Evolutionary conservation across 2,113 vertebrate genomes (phyloP).

Genomic region (Chaetorhynchus papuensis): DNA sequence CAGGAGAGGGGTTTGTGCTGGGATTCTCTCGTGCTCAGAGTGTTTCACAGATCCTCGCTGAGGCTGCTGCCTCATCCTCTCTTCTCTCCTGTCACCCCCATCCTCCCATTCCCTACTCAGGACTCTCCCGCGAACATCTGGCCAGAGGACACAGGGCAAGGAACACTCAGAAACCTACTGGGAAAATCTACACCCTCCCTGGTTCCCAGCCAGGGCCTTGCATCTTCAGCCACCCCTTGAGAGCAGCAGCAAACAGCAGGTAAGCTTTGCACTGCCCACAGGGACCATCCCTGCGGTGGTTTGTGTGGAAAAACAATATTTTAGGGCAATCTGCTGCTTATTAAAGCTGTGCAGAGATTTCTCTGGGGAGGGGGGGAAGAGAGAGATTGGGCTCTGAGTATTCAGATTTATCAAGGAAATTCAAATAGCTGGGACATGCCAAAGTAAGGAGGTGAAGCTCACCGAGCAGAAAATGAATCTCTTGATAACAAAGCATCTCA

Average conservation of each 20-base stretch:
- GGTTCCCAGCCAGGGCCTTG: fast-evolving
- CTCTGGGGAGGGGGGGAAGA: neutral
- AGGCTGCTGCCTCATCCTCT: neutral
- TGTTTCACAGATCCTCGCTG: fast-evolving
- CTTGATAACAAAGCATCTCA: neutral
- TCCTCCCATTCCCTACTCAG: fast-evolving
- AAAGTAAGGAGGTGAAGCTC: neutral
- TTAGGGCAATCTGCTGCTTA: neutral
- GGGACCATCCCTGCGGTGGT: fast-evolving
- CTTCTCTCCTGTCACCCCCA: neutral
- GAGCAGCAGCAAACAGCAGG: neutral
- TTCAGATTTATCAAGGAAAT: neutral
- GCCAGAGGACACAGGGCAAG: neutral
- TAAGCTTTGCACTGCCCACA: neutral
- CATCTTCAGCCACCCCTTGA: neutral
- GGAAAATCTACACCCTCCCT: fast-evolving
- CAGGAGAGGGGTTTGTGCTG: neutral
- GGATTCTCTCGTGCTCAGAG: fast-evolving
- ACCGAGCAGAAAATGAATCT: neutral
- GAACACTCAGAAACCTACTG: neutral
- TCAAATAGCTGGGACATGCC: neutral
- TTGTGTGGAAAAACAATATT: neutral
- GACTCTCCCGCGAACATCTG: fast-evolving
- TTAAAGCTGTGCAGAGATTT: neutral
- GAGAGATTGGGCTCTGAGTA: neutral